Base-by-base conservation (phyloP, 2,888 invertebrate genomes). In the Drosophila imparisetae region DNA sequence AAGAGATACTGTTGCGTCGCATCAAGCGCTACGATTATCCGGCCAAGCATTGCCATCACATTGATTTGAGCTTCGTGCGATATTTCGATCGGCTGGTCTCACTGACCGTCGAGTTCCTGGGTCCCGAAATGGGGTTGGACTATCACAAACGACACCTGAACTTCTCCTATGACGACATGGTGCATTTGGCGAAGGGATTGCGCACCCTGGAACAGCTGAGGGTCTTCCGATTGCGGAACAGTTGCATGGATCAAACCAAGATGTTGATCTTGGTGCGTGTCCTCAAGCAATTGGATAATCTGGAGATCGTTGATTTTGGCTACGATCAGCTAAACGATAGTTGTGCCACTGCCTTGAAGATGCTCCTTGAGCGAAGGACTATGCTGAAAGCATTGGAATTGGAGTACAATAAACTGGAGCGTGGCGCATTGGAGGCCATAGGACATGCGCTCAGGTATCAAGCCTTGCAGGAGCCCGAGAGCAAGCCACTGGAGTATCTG, bases 161-260 rank as follows among this genome's bases (percentile, higher is more conserved):
- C 24, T 92, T 92, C 62, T 92, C 92, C 0, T 76, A 87, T 10
- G 53, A 81, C 5, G 92, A 92, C 55, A 83, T 91, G 27, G 34
- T 79, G 4, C 81, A 81, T 42, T 68, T 92, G 64, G 75, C 90
- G 6, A 73, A 57, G 5, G 92, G 91, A 0, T 34, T 92, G 27
- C 64, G 27, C 0, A 45, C 38, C 2, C 53, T 92, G 15, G 7
- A 50, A 0, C 72, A 82, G 10, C 70, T 92, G 1, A 75, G 83
- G 55, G 65, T 68, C 5, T 91, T 92, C 32, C 90, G 91, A 4
- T 58, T 92, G 42, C 88, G 91, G 24, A 90, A 90, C 50, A 92
- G 92, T 42, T 84, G 82, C 5, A 87, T 92, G 91, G 90, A 92
- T 65, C 52, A 60, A 0, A 60, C 71, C 4, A 92, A 92, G 57